Percentiles rank a stretch among this genome's conserved stretches.
These are phyloP conservation scores for Stenodera caucasica DNA, from an alignment of 2,888 invertebrate genomes.

Conservation along the genomic window DNA sequence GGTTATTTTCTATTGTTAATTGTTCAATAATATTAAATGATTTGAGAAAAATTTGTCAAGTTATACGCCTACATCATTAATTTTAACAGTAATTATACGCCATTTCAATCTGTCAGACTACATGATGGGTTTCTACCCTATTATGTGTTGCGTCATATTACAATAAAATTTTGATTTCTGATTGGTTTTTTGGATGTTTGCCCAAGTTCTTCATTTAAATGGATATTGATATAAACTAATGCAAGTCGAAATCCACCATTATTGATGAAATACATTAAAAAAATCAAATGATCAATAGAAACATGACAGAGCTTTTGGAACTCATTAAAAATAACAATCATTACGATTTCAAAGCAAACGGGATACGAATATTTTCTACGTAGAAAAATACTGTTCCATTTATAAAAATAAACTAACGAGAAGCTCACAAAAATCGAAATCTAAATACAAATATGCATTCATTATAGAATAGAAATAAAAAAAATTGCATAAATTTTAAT, in stretches of 20 bases:
- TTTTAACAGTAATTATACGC: constrained; percentile 11
- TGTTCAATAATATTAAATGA: neutral
- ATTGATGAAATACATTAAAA: neutral
- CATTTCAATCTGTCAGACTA: constrained; percentile 17
- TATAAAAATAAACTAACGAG: too few species aligned
- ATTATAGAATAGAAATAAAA: too few species aligned
- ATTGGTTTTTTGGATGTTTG: constrained; percentile 23
- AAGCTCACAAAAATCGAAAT: too few species aligned
- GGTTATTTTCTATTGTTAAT: neutral
- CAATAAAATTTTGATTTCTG: constrained; percentile 18
- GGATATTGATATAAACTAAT: constrained; percentile 17
- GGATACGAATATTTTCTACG: too few species aligned
- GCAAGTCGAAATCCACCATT: neutral
- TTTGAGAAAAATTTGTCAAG: neutral
- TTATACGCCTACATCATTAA: constrained; percentile 3
- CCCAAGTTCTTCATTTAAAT: constrained; percentile 13
- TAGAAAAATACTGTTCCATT: too few species aligned
- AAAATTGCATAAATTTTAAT: too few species aligned
- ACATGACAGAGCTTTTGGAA: neutral
- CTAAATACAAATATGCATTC: too few species aligned
- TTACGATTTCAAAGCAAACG: too few species aligned
- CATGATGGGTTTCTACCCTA: constrained; percentile 1
- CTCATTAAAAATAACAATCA: too few species aligned
- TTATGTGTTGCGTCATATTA: constrained; percentile 15
- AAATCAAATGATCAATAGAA: neutral